Base-by-base conservation (phyloP, 2,797 vertebrate species). In the Ibycter americanus region DNA sequence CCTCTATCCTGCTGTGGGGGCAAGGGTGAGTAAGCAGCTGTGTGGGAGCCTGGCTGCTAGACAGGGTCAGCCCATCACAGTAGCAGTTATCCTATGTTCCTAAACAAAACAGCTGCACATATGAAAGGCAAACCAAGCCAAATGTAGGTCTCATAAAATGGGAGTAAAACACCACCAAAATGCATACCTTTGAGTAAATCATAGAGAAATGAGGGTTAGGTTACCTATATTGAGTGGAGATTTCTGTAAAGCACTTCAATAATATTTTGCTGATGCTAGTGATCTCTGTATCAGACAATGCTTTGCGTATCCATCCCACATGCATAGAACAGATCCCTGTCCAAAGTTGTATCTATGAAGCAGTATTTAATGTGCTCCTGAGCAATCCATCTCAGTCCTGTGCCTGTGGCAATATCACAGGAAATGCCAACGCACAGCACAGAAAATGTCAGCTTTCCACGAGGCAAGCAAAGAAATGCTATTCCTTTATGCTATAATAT, bases 391-490 rank as follows among this genome's bases (percentile, higher is more conserved):
- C 85, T 77, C 86, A 95, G 82, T 76, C 51, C 58, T 86, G 19
- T 79, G 90, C 96, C 93, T 93, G 76, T 94, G 92, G 92, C 92
- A 89, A 83, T 94, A 93, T 93, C 93, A 87, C 74, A 87, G 89
- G 79, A 97, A 97, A 96, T 96, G 96, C 93, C 93, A 96, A 66
- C 12, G 31, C 82, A 88, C 87, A 92, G 84, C 82, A 81, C 52
- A 93, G 91, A 95, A 97, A 96, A 96, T 92, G 84, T 94, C 96
- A 96, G 34, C 89, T 93, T 92, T 95, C 84, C 66, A 83, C 12
- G 13, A 94, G 62, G 44, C 62, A 93, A 93, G 79, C 51, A 93
- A 93, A 95, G 76, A 96, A 96, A 91, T 78, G 51, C 36, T 93
- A 6, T 86, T 93, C 38, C 67, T 90, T 95, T 80, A 80, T 85